Base-by-base conservation (phyloP, 2,113 vertebrate species). In the Hypanus sabinus region DNA sequence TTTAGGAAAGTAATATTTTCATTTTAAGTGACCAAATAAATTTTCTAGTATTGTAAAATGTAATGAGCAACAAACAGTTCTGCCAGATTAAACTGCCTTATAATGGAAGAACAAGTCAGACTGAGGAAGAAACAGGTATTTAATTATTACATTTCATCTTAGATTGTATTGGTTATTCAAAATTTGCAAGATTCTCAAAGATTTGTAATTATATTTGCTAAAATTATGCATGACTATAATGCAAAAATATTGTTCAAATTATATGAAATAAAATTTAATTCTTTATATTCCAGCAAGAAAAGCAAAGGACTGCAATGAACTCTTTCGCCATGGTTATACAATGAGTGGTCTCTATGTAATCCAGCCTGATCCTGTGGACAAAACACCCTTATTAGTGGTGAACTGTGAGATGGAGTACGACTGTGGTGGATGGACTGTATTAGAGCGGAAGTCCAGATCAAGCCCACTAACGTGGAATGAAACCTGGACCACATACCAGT, bases 381-480 rank as follows among this genome's bases (percentile, higher is more conserved):
- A 2, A 20, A 94, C 33, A 24, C 62, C 88, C 73, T 27, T 94
- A 7, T 83, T 95, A 30, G 92, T 95, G 57, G 94, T 71, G 80
- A 85, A 88, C 46, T 83, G 94, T 38, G 62, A 94, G 1, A 94
- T 96, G 91, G 90, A 94, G 5, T 62, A 81, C 7, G 95, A 95
- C 27, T 88, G 85, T 55, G 94, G 91, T 68, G 73, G 94, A 60
- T 80, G 94, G 77, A 94, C 94, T 0, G 77, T 94, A 12, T 94
- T 95, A 90, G 94, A 96, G 76, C 94, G 91, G 71, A 95, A 94
- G 14, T 65, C 22, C 94, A 20, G 7, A 0, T 10, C 77, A 46
- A 94, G 62, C 3, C 36, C 75, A 57, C 93, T 95, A 70, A 94
- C 57, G n/a, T 94, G 94, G 95, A 90, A 93, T 90, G 94, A 95